Percentiles rank a stretch among this genome's conserved stretches.
Conservation (phyloP, 2,113 vertebrate genomes). For the Cyphomyrus plagiostoma region DNA sequence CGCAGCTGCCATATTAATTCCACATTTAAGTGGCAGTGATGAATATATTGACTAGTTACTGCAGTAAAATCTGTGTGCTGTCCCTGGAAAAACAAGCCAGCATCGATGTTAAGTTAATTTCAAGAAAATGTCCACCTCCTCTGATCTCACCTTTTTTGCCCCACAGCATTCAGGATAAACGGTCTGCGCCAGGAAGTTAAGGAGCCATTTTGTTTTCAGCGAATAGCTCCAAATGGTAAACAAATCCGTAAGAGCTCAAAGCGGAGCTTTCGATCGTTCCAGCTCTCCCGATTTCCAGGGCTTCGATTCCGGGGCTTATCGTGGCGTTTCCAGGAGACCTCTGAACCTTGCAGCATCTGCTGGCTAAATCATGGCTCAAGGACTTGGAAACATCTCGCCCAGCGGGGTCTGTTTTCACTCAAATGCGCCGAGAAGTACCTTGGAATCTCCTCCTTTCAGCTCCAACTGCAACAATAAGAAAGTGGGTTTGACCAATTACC, state of each 20-base stretch:
- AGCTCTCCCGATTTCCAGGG: not conserved
- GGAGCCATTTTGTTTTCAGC: not conserved
- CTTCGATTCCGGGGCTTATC: conserved; percentile 16
- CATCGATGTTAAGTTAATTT: not conserved
- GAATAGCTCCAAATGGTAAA: not conserved
- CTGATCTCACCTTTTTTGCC: not conserved
- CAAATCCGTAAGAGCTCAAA: not conserved
- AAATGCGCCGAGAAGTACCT: not conserved
- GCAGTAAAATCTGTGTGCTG: not conserved
- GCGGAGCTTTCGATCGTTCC: not conserved
- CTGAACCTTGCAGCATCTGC: conserved; percentile 7
- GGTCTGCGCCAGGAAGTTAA: not conserved
- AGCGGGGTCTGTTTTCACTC: conserved; percentile 18
- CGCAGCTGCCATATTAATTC: not conserved
- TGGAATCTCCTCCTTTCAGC: not conserved
- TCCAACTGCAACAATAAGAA: not conserved
- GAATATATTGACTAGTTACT: not conserved
- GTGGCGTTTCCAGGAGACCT: conserved; percentile 3
- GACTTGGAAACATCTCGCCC: conserved; percentile 5
- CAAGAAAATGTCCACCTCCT: not conserved
- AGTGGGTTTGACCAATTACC: conserved; percentile 1
- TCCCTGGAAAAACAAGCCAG: not conserved
- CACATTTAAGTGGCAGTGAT: not conserved
- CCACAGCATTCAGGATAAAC: not conserved
- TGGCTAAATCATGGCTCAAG: conserved; percentile 21